These are phyloP conservation scores for Motacilla tschutschensis DNA, from an alignment of 2,113 vertebrate genomes.

Conservation along the genomic window DNA sequence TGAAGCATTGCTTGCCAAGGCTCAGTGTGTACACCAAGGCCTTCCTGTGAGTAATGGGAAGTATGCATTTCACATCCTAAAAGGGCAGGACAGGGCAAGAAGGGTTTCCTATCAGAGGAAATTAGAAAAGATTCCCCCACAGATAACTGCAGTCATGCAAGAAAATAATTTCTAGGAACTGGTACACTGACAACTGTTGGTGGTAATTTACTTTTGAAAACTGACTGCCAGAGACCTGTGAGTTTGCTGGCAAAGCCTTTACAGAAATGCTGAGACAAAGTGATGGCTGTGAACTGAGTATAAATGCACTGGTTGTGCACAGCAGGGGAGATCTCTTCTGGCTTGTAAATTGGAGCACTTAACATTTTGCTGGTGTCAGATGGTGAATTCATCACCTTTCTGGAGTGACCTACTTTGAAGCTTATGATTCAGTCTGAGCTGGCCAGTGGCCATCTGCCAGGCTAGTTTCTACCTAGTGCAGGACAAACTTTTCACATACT, in stretches of 20 bases:
- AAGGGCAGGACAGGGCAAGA: not conserved
- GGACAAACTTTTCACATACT: not conserved
- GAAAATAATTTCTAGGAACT: not conserved
- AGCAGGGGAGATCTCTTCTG: not conserved
- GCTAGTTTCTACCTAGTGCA: not conserved
- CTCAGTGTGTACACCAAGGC: not conserved
- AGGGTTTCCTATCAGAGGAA: not conserved
- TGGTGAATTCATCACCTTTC: not conserved
- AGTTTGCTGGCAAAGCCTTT: not conserved
- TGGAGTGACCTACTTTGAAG: conserved; percentile 11
- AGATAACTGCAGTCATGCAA: not conserved
- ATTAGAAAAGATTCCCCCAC: not conserved
- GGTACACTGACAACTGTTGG: not conserved
- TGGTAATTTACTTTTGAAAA: not conserved
- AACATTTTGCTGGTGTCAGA: not conserved
- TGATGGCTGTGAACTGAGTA: not conserved
- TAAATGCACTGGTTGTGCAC: not conserved
- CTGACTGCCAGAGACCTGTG: not conserved
- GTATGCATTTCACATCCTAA: not conserved
- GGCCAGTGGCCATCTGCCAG: not conserved
- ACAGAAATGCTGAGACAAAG: not conserved
- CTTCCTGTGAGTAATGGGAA: not conserved
- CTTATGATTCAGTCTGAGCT: not conserved
- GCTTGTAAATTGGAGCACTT: not conserved
- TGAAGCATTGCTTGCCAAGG: not conserved